Conservation (phyloP, 2,797 vertebrate genomes). For the Spatula clypeata region DNA sequence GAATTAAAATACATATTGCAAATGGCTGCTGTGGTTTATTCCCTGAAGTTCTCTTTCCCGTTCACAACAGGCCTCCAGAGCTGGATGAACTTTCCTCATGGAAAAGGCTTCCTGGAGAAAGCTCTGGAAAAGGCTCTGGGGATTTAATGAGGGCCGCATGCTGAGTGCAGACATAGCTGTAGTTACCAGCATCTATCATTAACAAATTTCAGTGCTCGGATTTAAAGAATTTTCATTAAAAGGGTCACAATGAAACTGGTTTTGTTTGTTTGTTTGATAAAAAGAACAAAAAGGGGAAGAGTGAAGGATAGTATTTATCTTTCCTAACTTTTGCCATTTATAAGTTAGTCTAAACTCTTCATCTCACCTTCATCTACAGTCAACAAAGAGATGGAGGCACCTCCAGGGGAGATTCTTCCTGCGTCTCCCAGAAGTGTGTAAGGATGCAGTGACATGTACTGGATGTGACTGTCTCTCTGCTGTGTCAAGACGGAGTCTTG, state of each 20-base stretch:
- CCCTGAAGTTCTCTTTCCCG: not conserved
- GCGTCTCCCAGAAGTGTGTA: not conserved
- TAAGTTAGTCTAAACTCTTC: not conserved
- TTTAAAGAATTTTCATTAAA: not conserved
- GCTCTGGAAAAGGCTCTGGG: not conserved
- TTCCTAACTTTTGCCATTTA: not conserved
- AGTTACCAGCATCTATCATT: not conserved
- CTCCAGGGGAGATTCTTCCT: not conserved
- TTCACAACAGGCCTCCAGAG: not conserved
- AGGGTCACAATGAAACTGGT: not conserved
- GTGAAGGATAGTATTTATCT: not conserved
- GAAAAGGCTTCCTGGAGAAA: no score
- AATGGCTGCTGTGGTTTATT: accelerated
- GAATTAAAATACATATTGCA: not conserved
- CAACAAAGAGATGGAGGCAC: not conserved
- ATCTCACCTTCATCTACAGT: not conserved
- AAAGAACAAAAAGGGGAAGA: not conserved
- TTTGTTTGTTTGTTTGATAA: not conserved
- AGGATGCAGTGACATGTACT: not conserved
- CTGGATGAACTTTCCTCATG: not conserved
- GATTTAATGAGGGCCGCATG: not conserved
- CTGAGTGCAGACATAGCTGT: not conserved
- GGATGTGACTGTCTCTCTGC: not conserved
- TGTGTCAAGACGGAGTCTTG: not conserved
- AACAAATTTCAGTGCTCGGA: not conserved